These are phyloP conservation scores for Chondrosia reniformis DNA, from an alignment of 37 sponge, comb jelly and placozoan genomes.

Conservation along the genomic window DNA sequence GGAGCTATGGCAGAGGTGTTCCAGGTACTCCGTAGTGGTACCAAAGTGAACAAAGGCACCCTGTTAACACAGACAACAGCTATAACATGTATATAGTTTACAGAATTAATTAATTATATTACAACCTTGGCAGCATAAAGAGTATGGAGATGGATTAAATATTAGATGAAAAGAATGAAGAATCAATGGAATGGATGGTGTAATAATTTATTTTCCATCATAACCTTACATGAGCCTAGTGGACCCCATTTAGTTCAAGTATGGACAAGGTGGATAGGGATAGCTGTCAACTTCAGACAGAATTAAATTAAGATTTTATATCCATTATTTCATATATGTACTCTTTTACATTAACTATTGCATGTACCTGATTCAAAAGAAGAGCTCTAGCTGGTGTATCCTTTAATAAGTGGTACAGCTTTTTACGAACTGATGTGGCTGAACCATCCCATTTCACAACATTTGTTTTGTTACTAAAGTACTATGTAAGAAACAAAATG, in stretches of 20 bases:
- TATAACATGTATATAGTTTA: background rate
- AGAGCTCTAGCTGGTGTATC: slow-evolving; percentile 37
- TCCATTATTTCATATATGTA: background rate
- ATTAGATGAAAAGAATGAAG: no score
- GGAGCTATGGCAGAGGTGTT: slow-evolving; percentile 43
- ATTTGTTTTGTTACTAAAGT: slow-evolving; percentile 25
- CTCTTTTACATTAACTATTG: background rate
- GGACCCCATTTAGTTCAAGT: no score
- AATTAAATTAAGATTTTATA: no score
- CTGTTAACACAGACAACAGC: slow-evolving; percentile 22
- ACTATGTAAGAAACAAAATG: no score
- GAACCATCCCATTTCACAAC: slow-evolving; percentile 29
- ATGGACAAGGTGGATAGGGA: no score
- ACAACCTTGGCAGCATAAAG: no score
- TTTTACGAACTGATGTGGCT: slow-evolving; percentile 23
- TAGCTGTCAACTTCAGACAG: no score
- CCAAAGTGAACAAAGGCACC: slow-evolving; percentile 60
- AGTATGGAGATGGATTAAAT: no score
- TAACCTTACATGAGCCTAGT: no score
- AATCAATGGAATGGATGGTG: no score
- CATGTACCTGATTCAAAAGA: slow-evolving; percentile 33
- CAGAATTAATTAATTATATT: background rate
- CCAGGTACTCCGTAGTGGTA: slow-evolving; percentile 48
- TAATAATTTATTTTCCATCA: no score
- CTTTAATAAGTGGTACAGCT: slow-evolving; percentile 38